Percentiles rank a stretch among this genome's conserved stretches.
These are phyloP conservation scores for Rallus limicola DNA, from an alignment of 2,113 vertebrate species.

Conservation along the genomic window DNA sequence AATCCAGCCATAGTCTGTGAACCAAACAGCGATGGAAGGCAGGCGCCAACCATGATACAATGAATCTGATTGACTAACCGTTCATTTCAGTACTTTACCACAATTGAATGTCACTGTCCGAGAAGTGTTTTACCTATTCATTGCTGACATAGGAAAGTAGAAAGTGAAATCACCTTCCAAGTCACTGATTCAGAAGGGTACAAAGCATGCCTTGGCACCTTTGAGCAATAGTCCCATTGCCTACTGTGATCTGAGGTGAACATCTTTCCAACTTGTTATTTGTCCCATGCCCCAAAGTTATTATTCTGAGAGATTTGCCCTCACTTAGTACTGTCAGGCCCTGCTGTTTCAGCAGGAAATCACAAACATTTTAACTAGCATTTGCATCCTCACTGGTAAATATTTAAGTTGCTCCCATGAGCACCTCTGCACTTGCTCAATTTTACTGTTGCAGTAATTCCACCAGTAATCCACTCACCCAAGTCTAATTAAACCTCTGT, in stretches of 20 bases:
- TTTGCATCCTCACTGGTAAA: neutral
- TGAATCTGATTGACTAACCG: neutral
- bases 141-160: neutral
- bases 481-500: neutral
- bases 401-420: neutral
- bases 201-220: neutral
- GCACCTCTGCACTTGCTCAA: neutral
- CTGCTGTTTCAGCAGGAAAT: neutral
- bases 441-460: neutral
- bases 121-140: neutral
- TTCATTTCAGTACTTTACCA: neutral
- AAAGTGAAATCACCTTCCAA: neutral
- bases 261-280: neutral
- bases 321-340: neutral
- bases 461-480: neutral
- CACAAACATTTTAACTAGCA: neutral
- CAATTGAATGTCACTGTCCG: neutral
- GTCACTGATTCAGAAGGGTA: neutral
- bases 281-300: neutral
- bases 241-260: neutral
- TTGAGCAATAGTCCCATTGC: neutral
- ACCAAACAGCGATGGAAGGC: neutral
- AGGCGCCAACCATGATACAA: neutral
- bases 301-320: neutral
- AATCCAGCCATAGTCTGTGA: neutral